Evolutionary conservation across 2,113 vertebrate species (phyloP), one percentile per base, ranked within the genome.

Genomic region (Saimiri boliviensis): DNA sequence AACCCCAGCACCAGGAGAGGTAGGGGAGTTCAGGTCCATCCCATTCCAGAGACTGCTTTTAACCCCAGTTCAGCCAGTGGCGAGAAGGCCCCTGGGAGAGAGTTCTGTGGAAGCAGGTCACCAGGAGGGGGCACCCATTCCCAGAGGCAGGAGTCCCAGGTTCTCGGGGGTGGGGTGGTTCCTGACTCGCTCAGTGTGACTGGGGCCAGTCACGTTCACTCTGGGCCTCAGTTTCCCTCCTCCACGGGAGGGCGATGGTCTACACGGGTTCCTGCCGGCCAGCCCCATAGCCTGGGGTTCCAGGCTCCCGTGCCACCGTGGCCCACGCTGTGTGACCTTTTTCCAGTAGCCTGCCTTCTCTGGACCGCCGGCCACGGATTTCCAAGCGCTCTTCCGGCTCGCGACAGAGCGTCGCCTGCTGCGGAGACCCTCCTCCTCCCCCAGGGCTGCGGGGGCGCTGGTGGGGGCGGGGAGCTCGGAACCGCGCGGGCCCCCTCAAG

Each of bases 271-370:
- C 79, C 32, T 45, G 47, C 63, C 2, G 70, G 63, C 45, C 49
- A 7, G 27, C 89, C n/a, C 71, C 21, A 37, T 12, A 76, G 73
- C 87, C 80, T n/a, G 32, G 63, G 32, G 42, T 54, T 92, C 54
- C 93, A 32, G 74, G 81, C n/a, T 79, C 54, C 52, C 87, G 45
- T 40, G 74, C 94, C 86, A 35, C 81, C 35, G 54, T 63, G 81
- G 89, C 89, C 85, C 21, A 45, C 76, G 95, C 97, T 97, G 96
- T 97, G 97, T 96, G 95, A 95, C 97, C 97, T 95, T 93, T 93
- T 86, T 54, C 87, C 81, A 32, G 49, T 56, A 74, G 93, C 93
- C 92, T 84, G 85, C 97, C 80, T 93, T 97, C 96, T 97, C 96
- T 97, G 97, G 93, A 86, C 92, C 4, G 20, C 20, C 35, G 1